Evolutionary conservation across 2,888 invertebrate genomes (phyloP), one percentile per base, ranked within the genome.

Genomic region (Cyrtodaria siliqua): DNA sequence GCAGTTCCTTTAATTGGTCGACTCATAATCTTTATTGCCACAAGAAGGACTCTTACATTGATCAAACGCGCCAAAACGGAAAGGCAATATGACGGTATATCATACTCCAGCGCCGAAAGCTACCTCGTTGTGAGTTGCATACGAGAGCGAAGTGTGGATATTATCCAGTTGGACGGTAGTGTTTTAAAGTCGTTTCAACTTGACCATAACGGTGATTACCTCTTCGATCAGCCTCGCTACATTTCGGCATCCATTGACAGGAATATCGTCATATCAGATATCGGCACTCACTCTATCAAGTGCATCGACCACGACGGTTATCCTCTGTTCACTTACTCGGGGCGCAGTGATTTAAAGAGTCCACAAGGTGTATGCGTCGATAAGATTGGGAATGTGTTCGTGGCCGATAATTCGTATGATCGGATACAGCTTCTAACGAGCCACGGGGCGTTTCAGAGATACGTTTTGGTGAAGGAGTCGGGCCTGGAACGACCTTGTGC

Each of bases 331-430:
- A 62, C 76, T 3, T 89, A 88, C 71, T 68, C 79, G 9, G 83
- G 83, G 0, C 74, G 79, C 16, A 85, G 85, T 23, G 82, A 84
- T 26, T 44, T 87, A 23, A 82, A 82, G 50, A 74, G 73, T 26
- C 87, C 90, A 23, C 88, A 89, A 40, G 88, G 88, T 8, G 80
- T 88, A 12, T 89, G 88, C 63, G 82, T 81, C 16, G 90, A 90
- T 63, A 86, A 84, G 44, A 79, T 86, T 6, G 89, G 90, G 18
- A 88, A 90, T 70, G 59, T 88, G 8, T 89, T 89, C 62, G 74
- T 90, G 16, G 89, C 87, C 0, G 89, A 89, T 53, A 85, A 87
- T 70, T 83, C 80, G 1, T 87, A 87, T 68, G 85, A 86, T 44
- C 71, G 88, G 8, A 82, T 90, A 14, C 87, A 87, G 49, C 72